Conservation (phyloP, 2,797 vertebrate species). For the Atherinosoma microstoma region DNA sequence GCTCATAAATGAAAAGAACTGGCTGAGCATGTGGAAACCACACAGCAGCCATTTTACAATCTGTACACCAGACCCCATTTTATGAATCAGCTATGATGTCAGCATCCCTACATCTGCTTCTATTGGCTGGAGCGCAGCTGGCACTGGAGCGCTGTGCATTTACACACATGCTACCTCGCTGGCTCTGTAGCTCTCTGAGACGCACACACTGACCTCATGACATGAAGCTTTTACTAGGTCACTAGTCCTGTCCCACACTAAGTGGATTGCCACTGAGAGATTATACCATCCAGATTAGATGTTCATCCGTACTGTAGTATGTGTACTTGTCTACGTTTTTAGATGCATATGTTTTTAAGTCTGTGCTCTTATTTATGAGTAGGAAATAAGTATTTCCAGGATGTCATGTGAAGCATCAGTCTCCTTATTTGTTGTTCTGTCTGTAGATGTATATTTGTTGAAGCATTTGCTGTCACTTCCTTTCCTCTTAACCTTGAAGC, state of each 20-base stretch:
- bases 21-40: conserved; percentile 56
- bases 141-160: conserved; percentile 25
- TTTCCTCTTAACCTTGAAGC: conserved; percentile 35
- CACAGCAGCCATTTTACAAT: conserved; percentile 86
- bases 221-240: conserved; percentile 51
- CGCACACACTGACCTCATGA: conserved; percentile 67
- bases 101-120: conserved; percentile 51
- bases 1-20: conserved; percentile 72
- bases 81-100: conserved; percentile 84
- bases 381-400: background rate
- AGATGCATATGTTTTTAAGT: background rate
- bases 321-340: background rate
- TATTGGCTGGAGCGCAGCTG: conserved; percentile 70
- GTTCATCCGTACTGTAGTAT: conserved; percentile 4
- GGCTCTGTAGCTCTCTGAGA: conserved; percentile 31
- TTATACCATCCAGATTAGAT: conserved; percentile 37
- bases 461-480: conserved; percentile 40
- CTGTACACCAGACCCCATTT: conserved; percentile 88
- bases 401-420: background rate
- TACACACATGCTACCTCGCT: conserved; percentile 27
- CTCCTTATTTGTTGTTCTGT: conserved; percentile 11
- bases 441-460: conserved; percentile 40
- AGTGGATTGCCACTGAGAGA: conserved; percentile 52
- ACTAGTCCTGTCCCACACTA: conserved; percentile 37
- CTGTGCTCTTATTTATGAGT: background rate